Base-by-base conservation (phyloP, 2,888 invertebrate genomes). In the Microctonus brassicae region DNA sequence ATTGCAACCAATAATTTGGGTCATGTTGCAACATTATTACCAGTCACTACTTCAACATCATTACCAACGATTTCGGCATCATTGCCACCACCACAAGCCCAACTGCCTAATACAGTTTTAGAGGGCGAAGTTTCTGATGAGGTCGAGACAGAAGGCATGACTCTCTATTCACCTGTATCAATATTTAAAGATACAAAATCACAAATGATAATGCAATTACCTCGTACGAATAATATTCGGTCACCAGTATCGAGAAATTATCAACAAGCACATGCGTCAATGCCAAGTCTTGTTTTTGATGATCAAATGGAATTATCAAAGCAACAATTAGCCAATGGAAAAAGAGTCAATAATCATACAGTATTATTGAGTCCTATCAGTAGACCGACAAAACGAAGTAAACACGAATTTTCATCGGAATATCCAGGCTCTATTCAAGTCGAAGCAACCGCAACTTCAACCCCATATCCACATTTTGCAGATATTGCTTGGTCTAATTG, bases 401-500 rank as follows among this genome's bases (percentile, higher is more conserved):
- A 86, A 67, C 83, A 83, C 69, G 85, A 86, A 13, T 83, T 77
- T 67, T 70, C 78, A 9, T 79, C 83, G 24, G 84, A 86, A 64
- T 83, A 79, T 53, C 80, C 86, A 34, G 79, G 80, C 2, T 77
- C 80, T 0, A 86, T 87, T 61, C 87, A 87, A 65, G 80, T 87
- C 24, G 87, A 86, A 68, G 86, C 86, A 0, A 86, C 86, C 2
- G 81, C 86, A 2, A 82, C 85, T 1, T 82, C 86, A 10, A 81
- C 86, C 29, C 81, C 86, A 6, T 86, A 83, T 76, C 82, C 86
- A 13, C 84, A 83, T 63, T 87, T 87, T 58, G 79, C 82, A 72
- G 87, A 87, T 57, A 85, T 87, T 68, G 80, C 86, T 0, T 87
- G 87, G 87, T 87, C 87, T n/a, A 86, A 79, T 74, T 87, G 84